Evolutionary conservation across 2,888 invertebrate species (phyloP).

Genomic region (Ophonus ardosiacus): DNA sequence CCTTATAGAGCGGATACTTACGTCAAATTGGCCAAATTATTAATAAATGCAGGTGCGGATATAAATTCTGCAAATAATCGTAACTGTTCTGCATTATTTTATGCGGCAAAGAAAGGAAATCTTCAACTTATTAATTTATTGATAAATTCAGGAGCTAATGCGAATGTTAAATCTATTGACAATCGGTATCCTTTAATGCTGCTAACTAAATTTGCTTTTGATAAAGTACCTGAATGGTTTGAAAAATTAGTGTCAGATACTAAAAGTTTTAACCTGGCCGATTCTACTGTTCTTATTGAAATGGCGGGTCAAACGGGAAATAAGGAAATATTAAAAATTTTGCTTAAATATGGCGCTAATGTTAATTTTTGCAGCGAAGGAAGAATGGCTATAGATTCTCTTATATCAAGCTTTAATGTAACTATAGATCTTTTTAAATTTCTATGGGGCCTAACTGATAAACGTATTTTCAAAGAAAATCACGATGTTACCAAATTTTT

Average conservation of each 20-base stretch:
- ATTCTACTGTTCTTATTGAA: not conserved
- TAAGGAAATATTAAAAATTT: not conserved
- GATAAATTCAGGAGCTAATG: not conserved
- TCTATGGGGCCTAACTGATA: not conserved
- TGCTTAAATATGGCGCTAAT: not conserved
- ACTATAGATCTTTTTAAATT: not conserved
- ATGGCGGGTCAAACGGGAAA: not conserved
- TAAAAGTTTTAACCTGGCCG: not conserved
- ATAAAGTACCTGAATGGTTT: not conserved
- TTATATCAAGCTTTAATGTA: not conserved
- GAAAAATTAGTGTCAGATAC: not conserved
- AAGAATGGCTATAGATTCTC: not conserved
- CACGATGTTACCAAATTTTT: not conserved
- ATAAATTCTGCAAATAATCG: not conserved
- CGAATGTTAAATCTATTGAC: not conserved
- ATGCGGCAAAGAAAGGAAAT: not conserved
- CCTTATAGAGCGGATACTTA: not conserved
- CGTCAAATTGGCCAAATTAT: not conserved
- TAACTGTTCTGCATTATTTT: not conserved
- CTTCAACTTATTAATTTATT: not conserved
- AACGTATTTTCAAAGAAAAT: not conserved
- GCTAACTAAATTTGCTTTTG: not conserved
- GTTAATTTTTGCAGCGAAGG: not conserved
- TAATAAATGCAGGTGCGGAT: not conserved
- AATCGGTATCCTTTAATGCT: not conserved